Conservation (phyloP, 2,797 vertebrate genomes). For the Sebastes umbrosus region DNA sequence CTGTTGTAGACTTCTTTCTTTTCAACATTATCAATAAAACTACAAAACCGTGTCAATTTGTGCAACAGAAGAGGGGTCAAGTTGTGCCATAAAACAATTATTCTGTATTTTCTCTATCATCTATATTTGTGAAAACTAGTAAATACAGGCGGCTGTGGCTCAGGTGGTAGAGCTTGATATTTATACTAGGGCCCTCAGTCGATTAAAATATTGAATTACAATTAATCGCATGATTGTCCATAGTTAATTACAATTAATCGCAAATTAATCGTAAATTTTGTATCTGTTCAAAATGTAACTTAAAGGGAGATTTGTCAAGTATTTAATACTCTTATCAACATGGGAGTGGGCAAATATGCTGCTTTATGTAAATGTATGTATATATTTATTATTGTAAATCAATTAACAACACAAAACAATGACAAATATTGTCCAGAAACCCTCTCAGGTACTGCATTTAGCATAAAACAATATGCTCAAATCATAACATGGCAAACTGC, state of each 20-base stretch:
- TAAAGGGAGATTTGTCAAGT: too few species aligned
- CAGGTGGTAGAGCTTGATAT: neutral
- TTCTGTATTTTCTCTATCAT: neutral
- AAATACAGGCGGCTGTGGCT: neutral
- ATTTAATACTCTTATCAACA: too few species aligned
- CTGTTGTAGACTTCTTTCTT: neutral
- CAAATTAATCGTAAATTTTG: too few species aligned
- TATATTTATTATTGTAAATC: too few species aligned
- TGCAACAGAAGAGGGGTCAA: neutral
- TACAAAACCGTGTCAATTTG: neutral
- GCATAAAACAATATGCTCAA: too few species aligned
- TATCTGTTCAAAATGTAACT: too few species aligned
- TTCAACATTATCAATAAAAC: neutral
- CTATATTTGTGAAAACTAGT: neutral
- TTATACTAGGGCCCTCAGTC: fast-evolving
- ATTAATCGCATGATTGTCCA: neutral
- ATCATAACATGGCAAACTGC: too few species aligned
- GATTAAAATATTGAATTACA: neutral
- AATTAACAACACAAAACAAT: too few species aligned
- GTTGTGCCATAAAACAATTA: neutral
- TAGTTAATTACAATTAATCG: neutral
- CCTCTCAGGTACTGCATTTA: too few species aligned
- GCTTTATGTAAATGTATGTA: too few species aligned
- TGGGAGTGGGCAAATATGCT: too few species aligned
- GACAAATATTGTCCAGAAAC: too few species aligned